A percentile compares a stretch with the other conserved stretches of the same genome.
Conservation (phyloP, 2,797 vertebrate genomes). For the Pterois miles region DNA sequence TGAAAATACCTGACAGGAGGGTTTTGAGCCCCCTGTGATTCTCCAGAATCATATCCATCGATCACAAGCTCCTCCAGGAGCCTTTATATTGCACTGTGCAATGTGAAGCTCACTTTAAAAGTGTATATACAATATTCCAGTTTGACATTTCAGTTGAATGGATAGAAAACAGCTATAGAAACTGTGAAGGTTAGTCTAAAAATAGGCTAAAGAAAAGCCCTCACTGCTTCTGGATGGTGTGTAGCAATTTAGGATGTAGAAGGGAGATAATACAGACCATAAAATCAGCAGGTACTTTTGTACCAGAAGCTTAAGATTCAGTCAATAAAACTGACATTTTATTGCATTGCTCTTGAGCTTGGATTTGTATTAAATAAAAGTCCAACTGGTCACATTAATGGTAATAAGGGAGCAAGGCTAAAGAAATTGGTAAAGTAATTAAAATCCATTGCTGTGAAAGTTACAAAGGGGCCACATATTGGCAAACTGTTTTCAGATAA, state of each 20-base stretch:
- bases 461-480: conserved; percentile 1
- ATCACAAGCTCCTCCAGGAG: neutral
- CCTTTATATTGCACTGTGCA: neutral
- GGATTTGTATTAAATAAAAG: neutral
- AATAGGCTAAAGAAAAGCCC: conserved; percentile 49
- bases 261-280: neutral
- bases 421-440: neutral
- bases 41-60: neutral
- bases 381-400: neutral
- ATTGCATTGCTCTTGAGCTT: neutral
- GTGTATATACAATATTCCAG: conserved; percentile 14
- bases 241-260: neutral
- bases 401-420: neutral
- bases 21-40: neutral
- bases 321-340: neutral
- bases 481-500: conserved; percentile 9
- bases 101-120: conserved; percentile 18
- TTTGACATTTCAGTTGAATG: conserved; percentile 76
- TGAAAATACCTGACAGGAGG: neutral
- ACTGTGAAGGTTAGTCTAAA: conserved; percentile 72
- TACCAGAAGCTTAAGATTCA: too few relatives aligned
- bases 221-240: neutral
- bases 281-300: too few relatives aligned
- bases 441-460: neutral
- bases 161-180: conserved; percentile 60